Base-by-base conservation (phyloP, 1,140 invertebrate genomes). In the Sogatella furcifera region DNA sequence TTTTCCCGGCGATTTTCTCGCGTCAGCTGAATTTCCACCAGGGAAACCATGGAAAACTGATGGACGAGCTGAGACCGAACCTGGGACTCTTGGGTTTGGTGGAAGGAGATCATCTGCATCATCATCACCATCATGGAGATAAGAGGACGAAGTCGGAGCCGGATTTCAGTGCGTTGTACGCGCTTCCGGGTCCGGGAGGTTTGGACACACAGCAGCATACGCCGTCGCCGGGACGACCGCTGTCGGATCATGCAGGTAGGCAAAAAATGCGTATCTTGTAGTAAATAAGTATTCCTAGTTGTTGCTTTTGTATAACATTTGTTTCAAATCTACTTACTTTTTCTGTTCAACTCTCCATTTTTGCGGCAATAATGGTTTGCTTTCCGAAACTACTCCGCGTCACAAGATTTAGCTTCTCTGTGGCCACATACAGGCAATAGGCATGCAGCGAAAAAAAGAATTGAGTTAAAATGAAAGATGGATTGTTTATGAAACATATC, bases 1-100 rank as follows among this genome's bases (percentile, higher is more conserved):
- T 91, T 66, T 90, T 91, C 73, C 89, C 89, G 62, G 89, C 89
- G 53, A 90, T 90, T 69, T 91, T 91, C 72, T 90, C 87, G 74
- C 78, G 88, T 42, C 89, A 91, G 74, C 77, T 91, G 55, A 91
- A 91, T 73, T 91, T 90, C 70, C 64, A 68, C 34, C 65, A 64
- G 55, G 54, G 55, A 0, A 31, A 43, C 5, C 57, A 62, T 52
- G 49, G 60, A 0, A 85, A 86, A 63, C 81, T 87, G 69, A 90
- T 90, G 88, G 88, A 91, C 69, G 88, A 91, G 66, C 73, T 91
- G 55, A 77, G 88, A 72, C 88, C 88, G 14, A 90, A 90, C 70
- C 73, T 91, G 17, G 88, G 88, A 0, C 71, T 90, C 19, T 73
- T 90, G n/a, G 86, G 88, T 0, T 74, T 90, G 42, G 77, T 90